These are phyloP conservation scores for Tribolium castaneum DNA, from an alignment of 1,140 invertebrate genomes.

Conservation along the genomic window DNA sequence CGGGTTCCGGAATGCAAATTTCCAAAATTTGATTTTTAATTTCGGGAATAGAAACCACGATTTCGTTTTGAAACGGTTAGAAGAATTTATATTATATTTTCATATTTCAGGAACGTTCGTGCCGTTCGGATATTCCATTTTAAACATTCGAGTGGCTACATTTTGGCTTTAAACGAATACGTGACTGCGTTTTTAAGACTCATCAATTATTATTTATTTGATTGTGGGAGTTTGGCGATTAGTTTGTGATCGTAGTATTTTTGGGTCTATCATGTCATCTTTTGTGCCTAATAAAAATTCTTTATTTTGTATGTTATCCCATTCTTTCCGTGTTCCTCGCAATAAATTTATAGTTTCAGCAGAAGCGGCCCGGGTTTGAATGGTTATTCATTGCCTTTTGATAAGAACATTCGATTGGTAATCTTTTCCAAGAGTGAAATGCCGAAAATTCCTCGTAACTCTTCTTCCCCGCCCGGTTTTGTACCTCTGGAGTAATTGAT, in stretches of 20 bases:
- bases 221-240: not conserved
- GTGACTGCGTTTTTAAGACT: conserved; percentile 1
- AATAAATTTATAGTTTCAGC: conserved; percentile 39
- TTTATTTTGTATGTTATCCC: conserved; percentile 18
- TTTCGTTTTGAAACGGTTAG: not conserved
- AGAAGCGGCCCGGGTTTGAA: conserved; percentile 22
- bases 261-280: not conserved
- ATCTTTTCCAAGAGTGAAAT: not conserved
- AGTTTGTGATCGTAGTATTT: not conserved
- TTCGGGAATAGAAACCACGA: not conserved
- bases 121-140: conserved; percentile 17
- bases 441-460: conserved; percentile 10
- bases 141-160: conserved; percentile 14
- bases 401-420: conserved; percentile 39
- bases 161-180: conserved; percentile 19
- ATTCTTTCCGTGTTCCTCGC: conserved; percentile 3
- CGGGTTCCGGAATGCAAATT: not conserved
- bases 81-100: conserved; percentile 31
- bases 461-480: conserved; percentile 8
- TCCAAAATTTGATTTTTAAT: not conserved
- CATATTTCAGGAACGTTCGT: conserved; percentile 1
- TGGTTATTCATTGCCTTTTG: conserved; percentile 44
- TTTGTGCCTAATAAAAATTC: conserved; percentile 30
- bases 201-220: conserved; percentile 18
- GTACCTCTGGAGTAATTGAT: not conserved